Evolutionary conservation across 2,888 invertebrate species (phyloP), one percentile per base, ranked within the genome.

Genomic region (Helicoverpa assulta): DNA sequence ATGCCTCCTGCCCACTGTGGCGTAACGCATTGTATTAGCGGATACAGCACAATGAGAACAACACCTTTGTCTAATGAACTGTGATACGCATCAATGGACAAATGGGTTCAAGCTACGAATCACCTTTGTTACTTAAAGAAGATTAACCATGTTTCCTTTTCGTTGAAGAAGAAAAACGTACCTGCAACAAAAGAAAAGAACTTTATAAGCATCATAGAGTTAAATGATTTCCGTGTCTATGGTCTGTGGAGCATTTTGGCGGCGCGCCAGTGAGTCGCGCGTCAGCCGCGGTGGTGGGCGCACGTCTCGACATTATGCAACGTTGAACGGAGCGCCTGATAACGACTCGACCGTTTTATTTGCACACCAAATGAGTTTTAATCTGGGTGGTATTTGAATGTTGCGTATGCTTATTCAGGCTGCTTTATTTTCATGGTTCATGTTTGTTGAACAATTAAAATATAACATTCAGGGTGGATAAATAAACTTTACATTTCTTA

Each of bases 181-280:
- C 86, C 86, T 86, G 86, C 33, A 85, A 84, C 77, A 82, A 78
- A 78, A 69, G 54, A 73, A 82, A 51, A 64, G 16, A 77, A 76
- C 65, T 63, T 73, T 26, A 56, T 64, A 54, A 72, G 57, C 55
- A 66, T 70, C 75, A 82, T 76, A 80, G 78, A 82, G 77, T 74
- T 47, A 70, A 81, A 80, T 78, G 60, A 83, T 78, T 74, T 47
- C 58, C 60, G 58, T 29, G 70, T 62, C 74, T 81, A 72, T 71
- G 67, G 72, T 60, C 76, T 75, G 54, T 63, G 64, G 58, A 62
- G 19, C 40, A 29, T 50, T 51, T 77, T 86, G 84, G 81, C 84
- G 43, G 43, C 26, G 47, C 58, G 86, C 86, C 84, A 84, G 74
- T 77, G 70, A 85, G 76, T 79, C 53, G 65, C 68, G 64, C 26